Evolutionary conservation across 2,113 vertebrate genomes (phyloP).

Genomic region (Oryzias celebensis): DNA sequence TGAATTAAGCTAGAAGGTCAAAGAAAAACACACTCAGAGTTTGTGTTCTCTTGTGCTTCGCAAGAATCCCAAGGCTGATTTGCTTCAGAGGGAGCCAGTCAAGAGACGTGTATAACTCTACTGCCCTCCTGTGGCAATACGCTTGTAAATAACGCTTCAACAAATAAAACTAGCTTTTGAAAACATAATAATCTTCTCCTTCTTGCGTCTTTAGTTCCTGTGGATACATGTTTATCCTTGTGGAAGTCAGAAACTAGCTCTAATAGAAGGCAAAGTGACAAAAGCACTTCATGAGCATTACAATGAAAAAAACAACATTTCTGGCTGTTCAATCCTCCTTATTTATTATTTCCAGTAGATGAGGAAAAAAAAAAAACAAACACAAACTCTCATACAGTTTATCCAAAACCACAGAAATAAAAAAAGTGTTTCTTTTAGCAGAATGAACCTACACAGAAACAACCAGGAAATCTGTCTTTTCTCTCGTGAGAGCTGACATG

Average conservation of each 20-base stretch:
- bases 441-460: slow-evolving; percentile 7
- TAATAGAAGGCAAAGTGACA: slow-evolving; percentile 63
- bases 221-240: slow-evolving; percentile 52
- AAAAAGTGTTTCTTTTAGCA: not conserved
- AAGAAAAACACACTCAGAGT: slow-evolving; percentile 22
- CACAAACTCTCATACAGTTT: slow-evolving; percentile 17
- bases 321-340: slow-evolving; percentile 52
- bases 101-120: slow-evolving; percentile 51
- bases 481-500: slow-evolving; percentile 37
- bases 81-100: not conserved
- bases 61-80: not conserved
- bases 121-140: slow-evolving; percentile 67
- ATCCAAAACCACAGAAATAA: slow-evolving; percentile 18
- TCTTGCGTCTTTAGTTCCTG: slow-evolving; percentile 28
- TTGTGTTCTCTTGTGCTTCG: slow-evolving; percentile 19
- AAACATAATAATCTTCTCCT: slow-evolving; percentile 3
- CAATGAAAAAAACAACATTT: slow-evolving; percentile 49
- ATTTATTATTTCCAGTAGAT: slow-evolving; percentile 65
- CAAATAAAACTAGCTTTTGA: not conserved
- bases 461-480: not conserved
- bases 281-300: slow-evolving; percentile 45
- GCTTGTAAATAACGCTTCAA: slow-evolving; percentile 4
- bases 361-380: slow-evolving; percentile 32
- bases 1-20: slow-evolving; percentile 4
- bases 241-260: slow-evolving; percentile 58